Base-by-base conservation (phyloP, 2,888 invertebrate species). In the Ethmia dodecea region DNA sequence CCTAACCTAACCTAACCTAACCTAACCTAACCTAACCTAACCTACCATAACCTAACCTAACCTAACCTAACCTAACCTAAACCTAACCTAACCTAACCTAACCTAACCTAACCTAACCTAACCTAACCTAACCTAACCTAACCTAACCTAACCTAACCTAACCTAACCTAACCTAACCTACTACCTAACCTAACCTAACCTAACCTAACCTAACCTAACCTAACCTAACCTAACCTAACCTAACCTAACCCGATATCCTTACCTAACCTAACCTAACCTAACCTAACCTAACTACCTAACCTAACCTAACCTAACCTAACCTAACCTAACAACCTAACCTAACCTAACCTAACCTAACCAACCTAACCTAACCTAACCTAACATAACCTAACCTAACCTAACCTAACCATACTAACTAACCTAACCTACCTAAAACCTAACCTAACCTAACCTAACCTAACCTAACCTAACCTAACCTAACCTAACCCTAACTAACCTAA, bases 111-210 rank as follows among this genome's bases (percentile, higher is more conserved):
- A 29, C 29, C 29, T 31, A 38, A 38, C 38, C 35, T 38, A 38
- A 38, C 38, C 38, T 38, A 35, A 38, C 38, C 38, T 38, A 38
- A 35, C 38, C 38, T 38, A 38, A 35, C 38, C 38, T 34, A 38
- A 38, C 38, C 38, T 35, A 38, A 38, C 38, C 38, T 38, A 38
- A 38, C 38, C 35, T 38, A 38, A 38, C 35, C 38, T 38, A 35
- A 34, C 38, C 38, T 38, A 38, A 38, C 40, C 37, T 40, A 40
- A 36, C 40, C 40, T 40, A 40, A 40, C 40, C 40, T 40, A 40
- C n/a, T n/a, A 40, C 40, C 37, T 40, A 40, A 37, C 36, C 40
- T 40, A 37, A 37, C 37, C 37, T 40, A 39, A 39, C 39, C 39
- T 39, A 39, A 39, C 39, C 39, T 35, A 35, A 39, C 39, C 35